Evolutionary conservation across 2,797 vertebrate genomes (phyloP).

Genomic region (Pitangus sulphuratus): DNA sequence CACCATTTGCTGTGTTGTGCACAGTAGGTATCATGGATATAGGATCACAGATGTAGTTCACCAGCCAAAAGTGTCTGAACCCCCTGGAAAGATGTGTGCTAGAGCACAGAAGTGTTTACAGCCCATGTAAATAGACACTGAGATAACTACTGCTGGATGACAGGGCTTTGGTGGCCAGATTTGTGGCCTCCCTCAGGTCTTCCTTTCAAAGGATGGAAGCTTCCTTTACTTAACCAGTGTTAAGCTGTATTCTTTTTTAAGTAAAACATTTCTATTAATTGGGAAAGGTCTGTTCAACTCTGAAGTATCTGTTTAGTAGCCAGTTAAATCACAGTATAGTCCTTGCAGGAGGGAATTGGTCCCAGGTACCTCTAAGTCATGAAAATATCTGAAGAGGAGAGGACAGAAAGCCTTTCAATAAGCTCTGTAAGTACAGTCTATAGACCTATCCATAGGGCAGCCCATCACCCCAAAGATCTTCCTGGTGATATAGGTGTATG

Average conservation of each 20-base stretch:
- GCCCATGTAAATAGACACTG: neutral
- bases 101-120: neutral
- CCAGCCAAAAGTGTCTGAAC: neutral
- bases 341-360: neutral
- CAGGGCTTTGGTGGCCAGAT: neutral
- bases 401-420: neutral
- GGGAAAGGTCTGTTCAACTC: neutral
- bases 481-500: neutral
- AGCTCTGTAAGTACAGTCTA: neutral
- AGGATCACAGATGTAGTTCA: neutral
- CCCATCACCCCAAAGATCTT: neutral
- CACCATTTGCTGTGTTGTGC: neutral
- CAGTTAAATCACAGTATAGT: neutral
- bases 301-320: neutral
- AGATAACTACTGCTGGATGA: neutral
- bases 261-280: neutral
- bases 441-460: neutral
- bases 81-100: neutral
- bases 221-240: neutral
- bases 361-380: neutral
- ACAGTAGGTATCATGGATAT: neutral
- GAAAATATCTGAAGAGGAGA: neutral
- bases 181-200: neutral
- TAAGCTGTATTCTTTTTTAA: neutral
- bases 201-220: neutral